Evolutionary conservation across 1,140 invertebrate genomes (phyloP), one percentile per base, ranked within the genome.

Genomic region (Platyscapa corneri): DNA sequence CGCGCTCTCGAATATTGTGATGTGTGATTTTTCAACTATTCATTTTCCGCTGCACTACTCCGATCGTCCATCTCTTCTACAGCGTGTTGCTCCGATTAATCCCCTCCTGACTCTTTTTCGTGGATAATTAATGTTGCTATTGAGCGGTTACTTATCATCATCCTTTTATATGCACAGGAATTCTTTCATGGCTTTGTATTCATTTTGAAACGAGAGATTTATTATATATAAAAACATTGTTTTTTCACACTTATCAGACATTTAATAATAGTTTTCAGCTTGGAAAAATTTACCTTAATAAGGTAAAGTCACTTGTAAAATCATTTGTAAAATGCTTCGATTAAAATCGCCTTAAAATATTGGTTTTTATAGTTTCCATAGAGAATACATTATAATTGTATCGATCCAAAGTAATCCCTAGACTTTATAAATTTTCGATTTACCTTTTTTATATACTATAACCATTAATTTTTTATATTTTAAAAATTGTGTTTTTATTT

Each of bases 261-360:
- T 42, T 30, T 76, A 53, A 27, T 32, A 14, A n/a, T 53, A 34
- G 14, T 34, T 8, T 49, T 32, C 23, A 39, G 42, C 5, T 49
- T 39, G 8, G 12, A 49, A 72, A n/a, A 53, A 83, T 83, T 53
- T 83, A 83, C 27, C 34, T 34, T 83, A n/a, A n/a, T n/a, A n/a
- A n/a, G n/a, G n/a, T n/a, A n/a, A n/a, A n/a, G n/a, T n/a, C n/a
- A 84, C 77, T 84, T n/a, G 64, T n/a, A n/a, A 65, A 84, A n/a
- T 77, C 56, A 37, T 34, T 32, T 34, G 23, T 39, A 37, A 42
- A 70, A 64, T 37, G 46, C 49, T 74, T 85, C 34, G 37, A n/a
- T 78, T 81, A 20, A 16, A 84, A 34, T 53, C 6, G 53, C 23
- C 46, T 30, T 77, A 1, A 16, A 56, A 60, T 27, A 27, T 79